Evolutionary conservation across 2,113 vertebrate species (phyloP), one percentile per base, ranked within the genome.

Genomic region (Pelmatolapia mariae): DNA sequence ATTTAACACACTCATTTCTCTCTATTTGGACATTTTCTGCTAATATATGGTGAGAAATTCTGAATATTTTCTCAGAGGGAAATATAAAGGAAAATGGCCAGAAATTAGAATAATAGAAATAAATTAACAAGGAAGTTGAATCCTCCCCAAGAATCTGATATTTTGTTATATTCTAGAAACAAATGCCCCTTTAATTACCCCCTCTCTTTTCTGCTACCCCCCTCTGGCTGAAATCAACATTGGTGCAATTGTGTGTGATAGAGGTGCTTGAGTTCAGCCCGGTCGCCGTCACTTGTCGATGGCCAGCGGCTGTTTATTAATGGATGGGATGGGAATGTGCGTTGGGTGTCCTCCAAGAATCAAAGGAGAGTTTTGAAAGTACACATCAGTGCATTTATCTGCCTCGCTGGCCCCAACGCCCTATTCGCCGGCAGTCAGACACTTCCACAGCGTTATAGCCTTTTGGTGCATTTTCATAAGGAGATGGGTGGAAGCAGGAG

Each of bases 321-420:
- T 89, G 85, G 80, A 86, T 29, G 82, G 57, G 76, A 81, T 61
- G 87, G 71, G 81, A 38, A 47, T 38, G 89, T 83, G 78, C 38
- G 36, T 86, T 92, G 91, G 87, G 56, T 24, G 50, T 83, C 81
- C 81, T 83, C 90, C 90, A 92, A 83, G 78, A 90, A 83, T 84
- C 86, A 82, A 86, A 84, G 83, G 80, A 82, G 38, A 87, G 38
- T 66, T 82, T 82, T 80, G 57, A 47, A 66, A 81, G 88, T 22
- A 80, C 57, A 78, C 82, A 43, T 31, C 79, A 1, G 50, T 71
- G 83, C 61, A 63, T 90, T 93, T 89, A 86, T 80, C 73, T 79
- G 84, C 90, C 80, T 90, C 50, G 1, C 80, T 86, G 63, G 38
- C 83, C 81, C 18, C 63, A 9, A 43, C 80, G 83, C 43, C 26